Conservation (phyloP, 2,797 vertebrate species). For the Myotis findleyi region DNA sequence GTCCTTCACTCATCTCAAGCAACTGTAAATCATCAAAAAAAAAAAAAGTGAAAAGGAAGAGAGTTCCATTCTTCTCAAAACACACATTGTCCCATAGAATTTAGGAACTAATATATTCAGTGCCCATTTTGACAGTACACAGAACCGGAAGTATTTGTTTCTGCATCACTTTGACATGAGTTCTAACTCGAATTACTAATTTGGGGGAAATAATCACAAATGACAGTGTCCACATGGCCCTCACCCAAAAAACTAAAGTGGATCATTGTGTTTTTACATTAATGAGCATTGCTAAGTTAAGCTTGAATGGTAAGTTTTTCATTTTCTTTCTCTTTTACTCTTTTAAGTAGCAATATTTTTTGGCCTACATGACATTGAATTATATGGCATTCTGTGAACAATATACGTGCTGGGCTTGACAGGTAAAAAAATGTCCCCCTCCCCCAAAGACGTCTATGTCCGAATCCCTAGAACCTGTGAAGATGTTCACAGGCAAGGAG, state of each 20-base stretch:
- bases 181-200: not conserved
- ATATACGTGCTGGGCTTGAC: rapidly evolving
- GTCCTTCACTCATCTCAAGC: not conserved
- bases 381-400: not conserved
- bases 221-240: not conserved
- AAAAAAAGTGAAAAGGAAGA: not conserved
- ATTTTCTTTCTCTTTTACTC: not conserved
- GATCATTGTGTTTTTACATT: not conserved
- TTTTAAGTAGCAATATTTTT: not conserved
- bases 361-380: not conserved
- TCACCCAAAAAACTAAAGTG: too few species aligned
- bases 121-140: not conserved
- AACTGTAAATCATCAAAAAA: not conserved
- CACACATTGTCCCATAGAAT: not conserved
- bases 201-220: not conserved
- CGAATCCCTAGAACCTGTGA: not conserved
- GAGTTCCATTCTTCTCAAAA: slow-evolving; percentile 6
- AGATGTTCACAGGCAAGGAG: not conserved
- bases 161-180: not conserved
- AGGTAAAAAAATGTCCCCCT: not conserved
- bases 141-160: not conserved
- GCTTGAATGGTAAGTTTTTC: not conserved
- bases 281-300: not conserved
- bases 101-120: not conserved
- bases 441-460: not conserved